phyloP scores from a whole-genome alignment of 2,888 invertebrate species.

The Digitonthophagus gazella region DNA sequence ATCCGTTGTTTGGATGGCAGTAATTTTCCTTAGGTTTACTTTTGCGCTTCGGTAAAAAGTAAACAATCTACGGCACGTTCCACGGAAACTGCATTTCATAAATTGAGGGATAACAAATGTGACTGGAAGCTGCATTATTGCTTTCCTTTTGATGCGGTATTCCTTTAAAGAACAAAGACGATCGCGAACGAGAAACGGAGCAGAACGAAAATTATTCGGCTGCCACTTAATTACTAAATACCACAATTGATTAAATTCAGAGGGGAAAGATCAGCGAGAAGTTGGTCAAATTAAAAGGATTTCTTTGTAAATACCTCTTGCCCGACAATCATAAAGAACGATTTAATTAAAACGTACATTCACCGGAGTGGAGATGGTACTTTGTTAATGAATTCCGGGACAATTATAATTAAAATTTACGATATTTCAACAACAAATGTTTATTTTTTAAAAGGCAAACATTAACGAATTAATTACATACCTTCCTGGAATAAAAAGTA shows the following conservation, averaged over 20 bases:
- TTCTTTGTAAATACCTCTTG: not conserved
- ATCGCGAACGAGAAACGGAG: not conserved
- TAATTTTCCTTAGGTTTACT: not conserved
- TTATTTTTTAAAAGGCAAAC: too few species aligned
- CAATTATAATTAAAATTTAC: not conserved
- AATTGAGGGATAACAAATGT: too few species aligned
- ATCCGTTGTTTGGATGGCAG: not conserved
- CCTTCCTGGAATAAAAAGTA: too few species aligned
- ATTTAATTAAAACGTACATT: not conserved
- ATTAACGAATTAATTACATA: too few species aligned
- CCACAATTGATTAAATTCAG: not conserved
- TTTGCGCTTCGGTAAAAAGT: not conserved
- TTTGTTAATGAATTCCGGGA: not conserved
- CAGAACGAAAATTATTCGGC: not conserved
- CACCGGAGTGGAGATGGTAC: not conserved
- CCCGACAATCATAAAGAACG: not conserved
- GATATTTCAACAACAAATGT: not conserved
- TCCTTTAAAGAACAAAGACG: too few species aligned
- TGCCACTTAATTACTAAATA: not conserved
- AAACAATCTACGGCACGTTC: not conserved
- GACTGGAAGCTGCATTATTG: not conserved
- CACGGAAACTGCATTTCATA: not conserved
- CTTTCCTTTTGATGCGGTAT: not conserved
- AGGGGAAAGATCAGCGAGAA: not conserved
- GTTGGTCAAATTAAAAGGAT: not conserved